These are phyloP conservation scores for Scalopus aquaticus DNA, from an alignment of 2,113 vertebrate species.

Conservation along the genomic window DNA sequence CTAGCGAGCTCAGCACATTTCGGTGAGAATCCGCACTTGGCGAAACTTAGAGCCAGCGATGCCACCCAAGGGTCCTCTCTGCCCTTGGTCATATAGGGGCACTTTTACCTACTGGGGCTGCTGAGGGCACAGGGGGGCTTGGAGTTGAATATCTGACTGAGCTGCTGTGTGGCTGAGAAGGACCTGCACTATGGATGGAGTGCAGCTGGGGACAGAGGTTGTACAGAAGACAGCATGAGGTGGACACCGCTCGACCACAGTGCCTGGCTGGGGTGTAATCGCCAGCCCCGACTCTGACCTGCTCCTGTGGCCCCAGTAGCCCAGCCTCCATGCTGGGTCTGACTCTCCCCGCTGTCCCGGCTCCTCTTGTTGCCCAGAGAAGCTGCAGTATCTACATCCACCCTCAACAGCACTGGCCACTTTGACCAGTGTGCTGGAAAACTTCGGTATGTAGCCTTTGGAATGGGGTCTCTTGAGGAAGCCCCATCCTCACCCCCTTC, in stretches of 20 bases:
- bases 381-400: fast-evolving
- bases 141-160: fast-evolving
- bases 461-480: neutral
- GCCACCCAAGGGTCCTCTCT: neutral
- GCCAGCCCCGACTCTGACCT: fast-evolving
- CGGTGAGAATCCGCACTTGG: too few relatives aligned
- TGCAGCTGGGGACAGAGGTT: neutral
- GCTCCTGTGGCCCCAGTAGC: fast-evolving
- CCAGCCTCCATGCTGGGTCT: neutral
- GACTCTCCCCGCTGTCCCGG: fast-evolving
- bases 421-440: fast-evolving
- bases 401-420: fast-evolving
- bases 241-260: too few relatives aligned
- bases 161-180: neutral
- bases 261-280: fast-evolving
- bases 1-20: too few relatives aligned
- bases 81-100: neutral
- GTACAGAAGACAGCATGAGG: neutral
- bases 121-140: too few relatives aligned
- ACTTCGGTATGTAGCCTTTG: too few relatives aligned
- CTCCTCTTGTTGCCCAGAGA: neutral
- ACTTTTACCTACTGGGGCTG: neutral
- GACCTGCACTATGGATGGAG: fast-evolving
- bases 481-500: neutral
- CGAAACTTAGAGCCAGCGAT: too few relatives aligned